Conservation (phyloP, 2,797 vertebrate genomes). For the Tragopan temminckii region DNA sequence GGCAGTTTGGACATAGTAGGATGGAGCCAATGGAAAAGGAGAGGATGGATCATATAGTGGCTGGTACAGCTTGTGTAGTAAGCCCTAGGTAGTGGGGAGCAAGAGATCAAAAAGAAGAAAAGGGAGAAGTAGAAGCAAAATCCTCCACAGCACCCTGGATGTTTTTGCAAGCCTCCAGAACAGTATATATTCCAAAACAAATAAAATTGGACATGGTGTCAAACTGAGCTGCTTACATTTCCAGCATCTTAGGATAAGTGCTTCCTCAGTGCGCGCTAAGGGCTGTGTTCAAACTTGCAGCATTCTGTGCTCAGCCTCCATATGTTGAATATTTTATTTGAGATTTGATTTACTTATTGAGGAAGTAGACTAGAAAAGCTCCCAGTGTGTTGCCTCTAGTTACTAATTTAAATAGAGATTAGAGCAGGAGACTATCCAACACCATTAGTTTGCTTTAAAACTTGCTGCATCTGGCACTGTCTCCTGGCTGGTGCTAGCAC, state of each 20-base stretch:
- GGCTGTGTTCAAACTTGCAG: neutral
- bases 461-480: slow-evolving; percentile 22
- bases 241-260: neutral
- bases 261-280: neutral
- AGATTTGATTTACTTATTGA: slow-evolving; percentile 47
- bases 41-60: neutral
- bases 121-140: neutral
- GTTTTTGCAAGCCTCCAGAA: neutral
- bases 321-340: slow-evolving; percentile 53
- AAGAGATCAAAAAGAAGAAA: neutral
- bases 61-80: neutral
- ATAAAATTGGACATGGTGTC: neutral
- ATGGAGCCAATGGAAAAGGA: neutral
- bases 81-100: neutral
- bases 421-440: slow-evolving; percentile 30
- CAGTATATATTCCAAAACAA: neutral
- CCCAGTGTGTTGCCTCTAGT: slow-evolving; percentile 22
- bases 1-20: neutral
- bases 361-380: slow-evolving; percentile 47
- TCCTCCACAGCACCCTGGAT: neutral
- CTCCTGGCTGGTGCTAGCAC: neutral
- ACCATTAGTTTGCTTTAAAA: slow-evolving; percentile 7
- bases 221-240: neutral
- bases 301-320: neutral
- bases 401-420: slow-evolving; percentile 71